A percentile compares a stretch with the other conserved stretches of the same genome.
These are phyloP conservation scores for Onychomys torridus DNA, from an alignment of 2,797 vertebrate species.

Conservation along the genomic window DNA sequence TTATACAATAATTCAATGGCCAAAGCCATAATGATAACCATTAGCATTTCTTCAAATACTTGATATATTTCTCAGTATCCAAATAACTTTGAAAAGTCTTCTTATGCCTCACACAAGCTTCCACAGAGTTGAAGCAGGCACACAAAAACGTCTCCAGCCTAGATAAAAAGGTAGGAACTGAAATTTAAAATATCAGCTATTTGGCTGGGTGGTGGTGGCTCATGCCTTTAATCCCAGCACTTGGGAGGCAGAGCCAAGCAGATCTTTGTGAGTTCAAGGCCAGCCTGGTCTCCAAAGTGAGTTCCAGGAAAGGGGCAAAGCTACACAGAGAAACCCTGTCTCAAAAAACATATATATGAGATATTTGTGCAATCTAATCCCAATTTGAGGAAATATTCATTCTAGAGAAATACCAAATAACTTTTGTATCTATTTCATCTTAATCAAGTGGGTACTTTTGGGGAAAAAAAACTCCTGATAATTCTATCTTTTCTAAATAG, in stretches of 20 bases:
- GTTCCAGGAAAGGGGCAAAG: too few species aligned
- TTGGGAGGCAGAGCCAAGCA: too few species aligned
- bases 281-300: too few species aligned
- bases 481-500: constrained; percentile 2
- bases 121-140: not conserved
- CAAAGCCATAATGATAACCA: not conserved
- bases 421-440: not conserved
- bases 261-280: too few species aligned
- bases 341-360: not conserved
- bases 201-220: not conserved
- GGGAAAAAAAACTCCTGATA: not conserved
- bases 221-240: too few species aligned
- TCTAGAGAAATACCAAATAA: constrained; percentile 16
- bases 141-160: not conserved
- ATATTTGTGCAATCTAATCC: not conserved
- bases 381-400: not conserved
- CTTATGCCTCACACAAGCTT: not conserved
- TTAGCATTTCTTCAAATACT: not conserved
- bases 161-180: not conserved
- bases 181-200: not conserved
- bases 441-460: not conserved
- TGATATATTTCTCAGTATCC: constrained; percentile 20
- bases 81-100: constrained; percentile 29
- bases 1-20: not conserved
- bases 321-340: too few species aligned